These are phyloP conservation scores for Hiodon tergisus DNA, from an alignment of 2,113 vertebrate genomes.

Conservation along the genomic window DNA sequence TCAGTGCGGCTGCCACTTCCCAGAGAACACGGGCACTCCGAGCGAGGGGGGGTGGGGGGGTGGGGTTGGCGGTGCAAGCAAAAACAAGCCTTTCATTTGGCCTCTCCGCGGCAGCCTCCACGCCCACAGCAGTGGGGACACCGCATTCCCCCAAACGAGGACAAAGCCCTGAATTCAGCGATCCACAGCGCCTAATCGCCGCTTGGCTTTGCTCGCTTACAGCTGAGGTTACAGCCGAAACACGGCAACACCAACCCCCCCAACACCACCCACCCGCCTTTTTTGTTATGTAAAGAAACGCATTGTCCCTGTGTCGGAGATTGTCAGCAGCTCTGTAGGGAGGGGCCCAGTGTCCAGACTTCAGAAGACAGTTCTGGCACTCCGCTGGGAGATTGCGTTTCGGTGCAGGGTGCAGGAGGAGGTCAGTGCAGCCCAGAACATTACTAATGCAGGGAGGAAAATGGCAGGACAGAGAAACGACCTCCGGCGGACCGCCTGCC, in stretches of 20 bases:
- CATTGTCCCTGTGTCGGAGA: background rate
- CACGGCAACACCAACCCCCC: background rate
- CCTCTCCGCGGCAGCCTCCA: background rate
- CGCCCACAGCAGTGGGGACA: background rate
- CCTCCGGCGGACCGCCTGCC: background rate
- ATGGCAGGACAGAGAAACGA: background rate
- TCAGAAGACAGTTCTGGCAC: background rate
- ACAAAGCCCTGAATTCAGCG: background rate
- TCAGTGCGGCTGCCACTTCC: background rate
- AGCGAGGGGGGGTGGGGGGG: background rate
- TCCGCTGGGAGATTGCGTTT: background rate
- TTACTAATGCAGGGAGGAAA: background rate
- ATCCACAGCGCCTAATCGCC: background rate
- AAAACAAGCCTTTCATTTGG: conserved; percentile 18
- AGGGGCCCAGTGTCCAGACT: background rate
- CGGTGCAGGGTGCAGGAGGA: conserved; percentile 5
- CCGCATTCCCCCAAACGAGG: background rate
- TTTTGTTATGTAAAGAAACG: background rate
- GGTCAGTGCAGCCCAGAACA: background rate
- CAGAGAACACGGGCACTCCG: background rate
- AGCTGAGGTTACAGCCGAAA: background rate
- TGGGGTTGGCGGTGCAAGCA: background rate
- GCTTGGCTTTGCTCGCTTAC: background rate
- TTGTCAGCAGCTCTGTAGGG: background rate
- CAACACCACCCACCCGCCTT: background rate